phyloP scores from a whole-genome alignment of 2,888 invertebrate species.

The Lottia gigantea region DNA sequence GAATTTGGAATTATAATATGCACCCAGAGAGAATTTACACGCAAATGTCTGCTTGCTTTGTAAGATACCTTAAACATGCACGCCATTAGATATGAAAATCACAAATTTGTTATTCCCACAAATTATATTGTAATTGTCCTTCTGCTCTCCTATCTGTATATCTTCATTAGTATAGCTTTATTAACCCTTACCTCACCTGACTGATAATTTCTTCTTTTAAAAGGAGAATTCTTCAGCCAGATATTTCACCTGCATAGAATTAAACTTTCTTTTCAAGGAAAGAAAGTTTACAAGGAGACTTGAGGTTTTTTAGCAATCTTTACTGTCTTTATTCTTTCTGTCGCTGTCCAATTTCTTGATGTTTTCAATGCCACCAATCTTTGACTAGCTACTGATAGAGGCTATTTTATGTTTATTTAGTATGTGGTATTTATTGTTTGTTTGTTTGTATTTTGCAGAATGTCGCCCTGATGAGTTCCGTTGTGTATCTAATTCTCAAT shows the following conservation, averaged over 20 bases:
- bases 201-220: background rate
- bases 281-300: background rate
- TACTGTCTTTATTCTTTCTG: background rate
- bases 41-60: no score
- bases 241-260: background rate
- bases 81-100: no score
- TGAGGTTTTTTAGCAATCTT: background rate
- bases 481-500: constrained; percentile 40
- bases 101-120: no score
- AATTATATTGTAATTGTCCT: no score
- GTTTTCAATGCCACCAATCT: constrained; percentile 2
- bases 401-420: no score
- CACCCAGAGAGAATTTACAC: no score
- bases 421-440: no score
- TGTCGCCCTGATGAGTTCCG: constrained; percentile 51
- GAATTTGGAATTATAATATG: no score
- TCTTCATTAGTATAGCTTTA: background rate
- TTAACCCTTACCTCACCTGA: constrained; percentile 1
- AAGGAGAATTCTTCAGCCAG: constrained; percentile 3
- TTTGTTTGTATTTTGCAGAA: constrained; percentile 24
- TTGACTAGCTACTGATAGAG: background rate
- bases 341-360: background rate
- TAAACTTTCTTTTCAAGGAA: constrained; percentile 5
- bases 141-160: no score
- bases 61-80: no score